Evolutionary conservation across 2,797 vertebrate genomes (phyloP), one percentile per base, ranked within the genome.

Genomic region (Lepilemur septentrionalis): DNA sequence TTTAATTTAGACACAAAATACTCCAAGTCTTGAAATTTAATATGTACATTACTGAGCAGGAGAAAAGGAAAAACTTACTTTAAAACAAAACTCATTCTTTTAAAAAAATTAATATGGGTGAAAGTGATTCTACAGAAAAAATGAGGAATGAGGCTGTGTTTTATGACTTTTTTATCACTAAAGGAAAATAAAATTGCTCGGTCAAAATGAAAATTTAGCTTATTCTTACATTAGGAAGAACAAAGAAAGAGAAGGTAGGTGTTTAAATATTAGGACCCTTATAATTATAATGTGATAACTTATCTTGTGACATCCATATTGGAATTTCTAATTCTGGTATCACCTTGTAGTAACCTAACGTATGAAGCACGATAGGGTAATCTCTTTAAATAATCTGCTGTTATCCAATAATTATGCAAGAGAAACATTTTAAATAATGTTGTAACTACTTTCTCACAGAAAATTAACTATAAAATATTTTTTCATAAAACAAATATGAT

Each of bases 1-100:
- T 73, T 97, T 96, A 96, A 89, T 96, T 76, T 79, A 15, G 11
- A 7, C 84, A 79, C 50, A 59, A 70, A 84, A 93, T 83, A 89
- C 11, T 69, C 35, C 32, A 93, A 85, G 18, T 69, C 52, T 84
- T 83, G 28, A 94, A n/a, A 73, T 94, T 20, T 79, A 72, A 14
- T 46, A 84, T 35, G 14, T 52, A n/a, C 23, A 43, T 59, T 72
- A 50, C 17, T 78, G 69, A 52, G 67, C 69, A 86, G 84, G 83
- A 72, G 76, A 97, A 91, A 82, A 90, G 92, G 25, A 41, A 92
- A 92, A 85, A 94, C 25, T 55, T n/a, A 91, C 18, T 86, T 89
- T 35, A 95, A 50, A 72, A 91, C 50, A 89, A 97, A 95, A 15
- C 30, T 61, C 43, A 52, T 3, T 70, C 43, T 50, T 59, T 50